Evolutionary conservation across 2,888 invertebrate genomes (phyloP).

Genomic region (Zele albiditarsus): DNA sequence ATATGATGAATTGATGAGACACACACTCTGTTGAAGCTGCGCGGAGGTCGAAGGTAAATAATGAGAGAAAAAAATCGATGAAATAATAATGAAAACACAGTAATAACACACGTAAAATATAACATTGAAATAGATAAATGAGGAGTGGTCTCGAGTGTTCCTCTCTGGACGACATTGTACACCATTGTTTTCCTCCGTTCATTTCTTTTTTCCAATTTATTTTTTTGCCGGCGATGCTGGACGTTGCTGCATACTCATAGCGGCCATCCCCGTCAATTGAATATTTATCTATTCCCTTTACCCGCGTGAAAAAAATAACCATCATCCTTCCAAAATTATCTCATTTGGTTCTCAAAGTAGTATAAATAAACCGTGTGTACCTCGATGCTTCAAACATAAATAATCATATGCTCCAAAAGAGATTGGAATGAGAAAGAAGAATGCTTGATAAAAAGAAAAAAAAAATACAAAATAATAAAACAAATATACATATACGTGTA

Average conservation of each 20-base stretch:
- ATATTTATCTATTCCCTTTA: slow-evolving; percentile 32
- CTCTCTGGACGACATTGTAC: not conserved
- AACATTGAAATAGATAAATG: not conserved
- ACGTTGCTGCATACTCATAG: slow-evolving; percentile 70
- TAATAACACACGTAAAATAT: slow-evolving; percentile 5
- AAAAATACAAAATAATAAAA: slow-evolving; percentile 34
- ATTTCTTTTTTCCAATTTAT: not conserved
- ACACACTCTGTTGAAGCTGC: slow-evolving; percentile 27
- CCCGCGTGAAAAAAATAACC: not conserved
- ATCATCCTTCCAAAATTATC: slow-evolving; percentile 1
- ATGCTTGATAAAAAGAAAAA: slow-evolving; percentile 35
- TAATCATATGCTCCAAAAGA: slow-evolving; percentile 18
- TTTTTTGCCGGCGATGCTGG: slow-evolving; percentile 71
- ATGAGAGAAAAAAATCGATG: slow-evolving; percentile 13
- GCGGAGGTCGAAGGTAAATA: slow-evolving; percentile 23
- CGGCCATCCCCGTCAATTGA: slow-evolving; percentile 63
- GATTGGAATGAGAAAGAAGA: slow-evolving; percentile 2
- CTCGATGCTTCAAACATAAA: slow-evolving; percentile 46
- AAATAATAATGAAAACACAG: slow-evolving; percentile 13
- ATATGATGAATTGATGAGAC: slow-evolving; percentile 11
- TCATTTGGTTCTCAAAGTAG: slow-evolving; percentile 44
- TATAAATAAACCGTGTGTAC: slow-evolving; percentile 49
- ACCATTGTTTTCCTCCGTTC: not conserved
- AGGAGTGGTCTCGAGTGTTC: not conserved
- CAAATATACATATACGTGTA: slow-evolving; percentile 19